Evolutionary conservation across 2,888 invertebrate genomes (phyloP), one percentile per base, ranked within the genome.

Genomic region (Sylvicola cinctus): DNA sequence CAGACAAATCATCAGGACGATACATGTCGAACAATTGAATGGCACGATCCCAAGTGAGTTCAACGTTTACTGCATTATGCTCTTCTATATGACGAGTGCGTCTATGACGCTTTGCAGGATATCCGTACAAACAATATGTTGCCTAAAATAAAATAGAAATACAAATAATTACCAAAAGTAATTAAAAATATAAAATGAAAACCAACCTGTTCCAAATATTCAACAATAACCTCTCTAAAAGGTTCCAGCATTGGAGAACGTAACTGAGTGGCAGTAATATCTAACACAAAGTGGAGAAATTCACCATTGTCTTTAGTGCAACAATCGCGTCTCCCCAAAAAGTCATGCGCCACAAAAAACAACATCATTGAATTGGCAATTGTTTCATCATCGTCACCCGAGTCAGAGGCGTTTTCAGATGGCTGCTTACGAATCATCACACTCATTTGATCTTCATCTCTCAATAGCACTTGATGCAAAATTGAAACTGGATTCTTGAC

Each of bases 151-250:
- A n/a, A n/a, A n/a, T n/a, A n/a, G n/a, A n/a, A n/a, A 23, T 12
- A 27, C 17, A 31, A 4, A 4, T 10, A 77, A 65, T 39, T 74
- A 68, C 36, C 34, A n/a, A 15, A 23, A 25, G 31, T 36, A 2
- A 36, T 38, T 16, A 10, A 36, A 15, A 17, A 31, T 28, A 30
- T 33, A 48, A 45, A n/a, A n/a, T n/a, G n/a, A n/a, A n/a, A n/a
- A n/a, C n/a, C n/a, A n/a, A n/a, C n/a, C 58, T 93, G 91, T 48
- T 91, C 91, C 48, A 90, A 63, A 43, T 78, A 72, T 43, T 78
- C 75, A 38, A 69, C 70, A 3, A 87, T 65, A 49, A 75, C 73
- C 45, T 75, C 73, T 31, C 74, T 61, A 17, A 66, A 62, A 31
- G 64, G 60, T 14, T 70, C 66, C 32, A 74, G 65, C 6, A 70